Evolutionary conservation across 92 coral and sea anemone genomes (phyloP), one percentile per base, ranked within the genome.

Genomic region (Phenganax stokvisi): DNA sequence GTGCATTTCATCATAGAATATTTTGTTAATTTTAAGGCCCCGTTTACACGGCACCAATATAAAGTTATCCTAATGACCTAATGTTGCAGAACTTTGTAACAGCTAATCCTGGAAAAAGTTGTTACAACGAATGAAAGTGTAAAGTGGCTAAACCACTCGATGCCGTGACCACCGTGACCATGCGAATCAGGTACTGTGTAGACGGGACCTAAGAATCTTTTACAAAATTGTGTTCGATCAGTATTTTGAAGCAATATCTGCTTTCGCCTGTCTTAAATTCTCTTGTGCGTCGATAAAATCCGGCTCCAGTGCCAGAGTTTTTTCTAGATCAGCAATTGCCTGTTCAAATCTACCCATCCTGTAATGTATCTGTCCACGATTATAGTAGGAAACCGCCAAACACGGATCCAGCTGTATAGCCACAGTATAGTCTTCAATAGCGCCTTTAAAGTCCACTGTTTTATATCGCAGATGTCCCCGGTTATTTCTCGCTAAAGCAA

Each of bases 291-390:
- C 90, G 37, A 77, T 85, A 64, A 88, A 88, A 55, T 59, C 56
- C 70, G 88, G 86, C 20, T 88, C 84, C 80, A 88, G 57, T 53
- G 57, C 83, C 12, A 85, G 51, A 56, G 90, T 88, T 52, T 75
- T 81, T 51, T 29, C 79, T 0, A 88, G 78, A 84, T 88, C 90
- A 12, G 68, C 65, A 12, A 84, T 73, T 60, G 90, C 90, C 27
- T 80, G 77, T 57, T 76, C 27, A 77, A 80, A 88, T 61, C 90
- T 75, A 64, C 90, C 90, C 88, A 88, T 84, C 71, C 90, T 81
- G 85, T 88, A 88, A 77, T 88, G 90, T 51, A 88, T 62, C 61
- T 88, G 90, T 29, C 90, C 90, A 63, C 90, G 80, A 79, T 88
- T 88, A 80, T 88, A 88, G 67, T 81, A 85, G 52, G 90, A 81